Evolutionary conservation across 2,113 vertebrate species (phyloP).

Genomic region (Ariopsis seemanni): DNA sequence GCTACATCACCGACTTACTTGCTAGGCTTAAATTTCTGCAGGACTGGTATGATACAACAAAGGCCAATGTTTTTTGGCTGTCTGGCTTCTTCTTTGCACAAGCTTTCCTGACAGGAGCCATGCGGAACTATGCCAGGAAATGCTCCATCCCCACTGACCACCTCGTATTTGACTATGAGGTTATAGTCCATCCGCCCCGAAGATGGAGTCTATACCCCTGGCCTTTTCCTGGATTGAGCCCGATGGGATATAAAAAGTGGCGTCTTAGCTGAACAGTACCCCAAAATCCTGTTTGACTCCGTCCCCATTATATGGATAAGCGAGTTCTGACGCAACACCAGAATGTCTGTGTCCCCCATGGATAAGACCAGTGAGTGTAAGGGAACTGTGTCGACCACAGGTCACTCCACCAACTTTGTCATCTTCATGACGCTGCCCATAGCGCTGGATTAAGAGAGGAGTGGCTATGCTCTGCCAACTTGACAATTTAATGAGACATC

Average conservation of each 20-base stretch:
- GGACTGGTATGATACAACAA: constrained; percentile 83
- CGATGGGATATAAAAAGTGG: constrained; percentile 87
- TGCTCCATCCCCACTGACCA: constrained; percentile 89
- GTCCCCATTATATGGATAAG: constrained; percentile 92
- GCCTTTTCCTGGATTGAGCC: constrained; percentile 91
- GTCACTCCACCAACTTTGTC: constrained; percentile 95
- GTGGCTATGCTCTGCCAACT: constrained; percentile 93
- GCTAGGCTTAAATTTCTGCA: constrained; percentile 85
- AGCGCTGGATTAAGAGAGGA: constrained; percentile 93
- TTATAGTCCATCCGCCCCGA: constrained; percentile 72
- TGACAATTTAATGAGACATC: constrained; percentile 72
- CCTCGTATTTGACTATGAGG: constrained; percentile 90
- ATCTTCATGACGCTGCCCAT: constrained; percentile 80
- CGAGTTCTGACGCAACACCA: constrained; percentile 60
- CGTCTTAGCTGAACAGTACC: constrained; percentile 82
- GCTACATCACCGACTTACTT: constrained; percentile 87
- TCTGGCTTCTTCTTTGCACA: constrained; percentile 97
- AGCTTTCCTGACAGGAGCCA: constrained; percentile 92
- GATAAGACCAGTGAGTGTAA: constrained; percentile 93
- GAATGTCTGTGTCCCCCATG: constrained; percentile 63
- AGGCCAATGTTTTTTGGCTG: constrained; percentile 90
- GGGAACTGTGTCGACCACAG: constrained; percentile 89
- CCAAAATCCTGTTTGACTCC: constrained; percentile 87
- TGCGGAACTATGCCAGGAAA: constrained; percentile 96
- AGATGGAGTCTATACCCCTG: constrained; percentile 88